These are phyloP conservation scores for Eurystomus glaucurus DNA, from an alignment of 2,797 vertebrate species.

Conservation along the genomic window DNA sequence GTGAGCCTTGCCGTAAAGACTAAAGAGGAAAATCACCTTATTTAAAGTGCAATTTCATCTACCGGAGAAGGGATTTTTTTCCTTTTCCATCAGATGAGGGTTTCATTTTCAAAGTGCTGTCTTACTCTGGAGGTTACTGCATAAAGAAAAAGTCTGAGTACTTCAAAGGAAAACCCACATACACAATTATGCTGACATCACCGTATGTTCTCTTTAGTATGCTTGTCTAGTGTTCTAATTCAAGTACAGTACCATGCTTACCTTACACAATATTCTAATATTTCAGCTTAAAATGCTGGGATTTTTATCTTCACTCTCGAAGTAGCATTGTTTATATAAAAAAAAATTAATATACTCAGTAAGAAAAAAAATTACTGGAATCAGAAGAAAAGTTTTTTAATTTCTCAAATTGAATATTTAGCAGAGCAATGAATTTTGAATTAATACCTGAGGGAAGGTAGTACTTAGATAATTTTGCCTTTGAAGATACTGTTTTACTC, in stretches of 20 bases:
- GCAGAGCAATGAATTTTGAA: background rate
- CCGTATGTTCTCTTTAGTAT: background rate
- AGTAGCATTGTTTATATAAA: background rate
- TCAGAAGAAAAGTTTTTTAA: background rate
- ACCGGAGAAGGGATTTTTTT: background rate
- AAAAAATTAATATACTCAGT: rapidly evolving
- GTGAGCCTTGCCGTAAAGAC: background rate
- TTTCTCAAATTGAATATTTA: background rate
- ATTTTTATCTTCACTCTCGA: background rate
- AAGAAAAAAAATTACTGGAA: background rate
- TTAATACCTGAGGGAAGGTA: background rate
- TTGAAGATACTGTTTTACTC: slow-evolving; percentile 5
- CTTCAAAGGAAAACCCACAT: background rate
- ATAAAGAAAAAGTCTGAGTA: background rate
- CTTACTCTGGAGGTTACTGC: background rate
- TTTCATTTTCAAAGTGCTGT: background rate
- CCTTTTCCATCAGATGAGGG: background rate
- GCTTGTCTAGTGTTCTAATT: background rate
- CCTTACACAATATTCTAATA: background rate
- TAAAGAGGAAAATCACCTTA: background rate
- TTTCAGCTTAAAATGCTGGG: background rate
- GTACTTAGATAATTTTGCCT: background rate
- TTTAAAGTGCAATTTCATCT: background rate
- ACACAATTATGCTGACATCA: background rate
- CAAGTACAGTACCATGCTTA: background rate